Percentiles rank a stretch among this genome's conserved stretches.
Conservation (phyloP, 2,797 vertebrate species). For the Antrozous pallidus region DNA sequence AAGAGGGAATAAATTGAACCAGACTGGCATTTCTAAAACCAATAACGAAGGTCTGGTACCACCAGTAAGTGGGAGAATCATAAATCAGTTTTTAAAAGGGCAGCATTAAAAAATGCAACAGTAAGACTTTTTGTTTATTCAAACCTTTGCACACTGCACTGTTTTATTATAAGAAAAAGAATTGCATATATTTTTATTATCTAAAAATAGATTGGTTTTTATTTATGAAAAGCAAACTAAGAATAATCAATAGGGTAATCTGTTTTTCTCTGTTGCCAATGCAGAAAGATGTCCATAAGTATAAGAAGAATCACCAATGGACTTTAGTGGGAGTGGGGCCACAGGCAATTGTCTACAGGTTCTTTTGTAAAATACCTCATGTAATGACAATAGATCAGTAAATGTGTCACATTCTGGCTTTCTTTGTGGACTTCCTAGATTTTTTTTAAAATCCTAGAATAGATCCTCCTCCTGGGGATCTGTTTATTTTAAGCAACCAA, state of each 20-base stretch:
- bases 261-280: background rate
- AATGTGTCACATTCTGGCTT: background rate
- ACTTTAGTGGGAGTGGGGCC: background rate
- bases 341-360: background rate
- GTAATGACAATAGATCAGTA: background rate
- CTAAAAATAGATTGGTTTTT: background rate
- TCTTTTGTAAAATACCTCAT: background rate
- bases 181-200: background rate
- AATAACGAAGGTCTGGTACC: background rate
- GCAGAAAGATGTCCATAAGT: background rate
- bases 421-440: background rate
- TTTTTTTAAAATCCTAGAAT: background rate
- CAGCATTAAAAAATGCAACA: background rate
- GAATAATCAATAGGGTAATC: background rate
- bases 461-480: background rate
- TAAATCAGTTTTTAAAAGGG: background rate
- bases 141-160: background rate
- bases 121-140: background rate
- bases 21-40: background rate
- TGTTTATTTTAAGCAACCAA: background rate
- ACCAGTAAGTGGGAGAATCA: background rate
- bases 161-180: conserved; percentile 7
- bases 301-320: background rate
- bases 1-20: background rate
- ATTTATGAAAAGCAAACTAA: background rate